Evolutionary conservation across 2,888 invertebrate genomes (phyloP), one percentile per base, ranked within the genome.

Genomic region (Cynaeus angustus): DNA sequence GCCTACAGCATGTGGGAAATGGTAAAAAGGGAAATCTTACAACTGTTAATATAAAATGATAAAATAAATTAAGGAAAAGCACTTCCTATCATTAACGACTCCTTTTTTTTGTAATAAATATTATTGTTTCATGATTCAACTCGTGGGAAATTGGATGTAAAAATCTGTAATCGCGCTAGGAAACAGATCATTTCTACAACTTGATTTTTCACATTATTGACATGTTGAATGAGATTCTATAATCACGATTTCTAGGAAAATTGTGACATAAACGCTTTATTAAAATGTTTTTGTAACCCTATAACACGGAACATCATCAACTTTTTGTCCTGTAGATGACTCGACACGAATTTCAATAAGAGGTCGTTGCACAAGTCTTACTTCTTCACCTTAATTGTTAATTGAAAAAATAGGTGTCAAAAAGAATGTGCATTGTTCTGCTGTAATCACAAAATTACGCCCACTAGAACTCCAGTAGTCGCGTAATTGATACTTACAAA

Each of bases 401-500:
- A 21, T 21, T 21, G 21, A 21, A 21, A n/a, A 21, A 21, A 21
- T 21, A 21, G 21, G 21, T 21, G 21, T 21, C 21, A 21, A 21
- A n/a, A 21, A 21, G 21, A 21, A 21, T 21, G 21, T 21, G 21
- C 21, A 21, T 21, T 21, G 21, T 43, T 13, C 46, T 13, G 9
- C 12, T 28, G 10, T 28, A 52, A 52, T 52, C 33, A 33, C 33
- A 1, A 33, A 33, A 33, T 7, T 9, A 33, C 33, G 6, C 33
- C 33, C 33, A 33, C 33, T n/a, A n/a, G 9, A 53, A 33, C 33
- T 13, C 10, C 28, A 33, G 37, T 33, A 30, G 52, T 21, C 30
- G 14, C 10, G 52, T 30, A 53, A 53, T 53, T 53, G 33, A 33
- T 16, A 53, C 53, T 13, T 53, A 46, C 16, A n/a, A 26, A 10